A percentile compares a stretch with the other conserved stretches of the same genome.
phyloP scores from a whole-genome alignment of 1,140 invertebrate genomes.

The Heliconius hermathena region DNA sequence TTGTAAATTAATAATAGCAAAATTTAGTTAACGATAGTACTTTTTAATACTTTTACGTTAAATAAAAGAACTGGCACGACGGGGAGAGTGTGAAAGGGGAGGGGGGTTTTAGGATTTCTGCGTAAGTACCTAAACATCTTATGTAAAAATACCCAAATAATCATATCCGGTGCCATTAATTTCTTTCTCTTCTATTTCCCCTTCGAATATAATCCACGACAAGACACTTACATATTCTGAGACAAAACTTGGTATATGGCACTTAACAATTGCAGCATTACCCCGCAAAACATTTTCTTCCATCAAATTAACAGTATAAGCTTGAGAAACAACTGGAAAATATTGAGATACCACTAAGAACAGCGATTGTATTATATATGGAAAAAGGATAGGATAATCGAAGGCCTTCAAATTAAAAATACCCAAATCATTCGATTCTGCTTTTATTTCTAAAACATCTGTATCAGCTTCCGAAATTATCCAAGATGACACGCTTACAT shows the following conservation, averaged over 20 bases:
- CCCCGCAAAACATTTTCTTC: slow-evolving; percentile 94
- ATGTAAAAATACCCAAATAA: slow-evolving; percentile 58
- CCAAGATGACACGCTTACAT: slow-evolving; percentile 93
- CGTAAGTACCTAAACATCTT: neutral
- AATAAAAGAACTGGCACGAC: neutral
- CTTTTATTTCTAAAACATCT: slow-evolving; percentile 80
- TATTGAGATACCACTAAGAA: slow-evolving; percentile 16
- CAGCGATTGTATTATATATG: slow-evolving; percentile 15
- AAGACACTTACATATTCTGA: slow-evolving; percentile 93
- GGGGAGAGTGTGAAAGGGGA: neutral
- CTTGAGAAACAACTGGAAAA: slow-evolving; percentile 92
- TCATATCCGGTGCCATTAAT: slow-evolving; percentile 71
- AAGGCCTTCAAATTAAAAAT: slow-evolving; percentile 43
- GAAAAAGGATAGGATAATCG: slow-evolving; percentile 31
- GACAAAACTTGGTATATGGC: slow-evolving; percentile 95
- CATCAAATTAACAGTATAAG: slow-evolving; percentile 94
- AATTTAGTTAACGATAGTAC: slow-evolving; percentile 71
- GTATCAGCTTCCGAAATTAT: slow-evolving; percentile 86
- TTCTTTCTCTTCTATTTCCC: slow-evolving; percentile 73
- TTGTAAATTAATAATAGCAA: neutral
- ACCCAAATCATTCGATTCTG: slow-evolving; percentile 70
- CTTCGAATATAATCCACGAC: slow-evolving; percentile 88
- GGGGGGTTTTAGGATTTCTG: neutral
- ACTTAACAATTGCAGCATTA: slow-evolving; percentile 94
- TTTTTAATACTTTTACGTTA: neutral